These are phyloP conservation scores for Temnothorax nylanderi DNA, from an alignment of 1,140 invertebrate species.

Conservation along the genomic window DNA sequence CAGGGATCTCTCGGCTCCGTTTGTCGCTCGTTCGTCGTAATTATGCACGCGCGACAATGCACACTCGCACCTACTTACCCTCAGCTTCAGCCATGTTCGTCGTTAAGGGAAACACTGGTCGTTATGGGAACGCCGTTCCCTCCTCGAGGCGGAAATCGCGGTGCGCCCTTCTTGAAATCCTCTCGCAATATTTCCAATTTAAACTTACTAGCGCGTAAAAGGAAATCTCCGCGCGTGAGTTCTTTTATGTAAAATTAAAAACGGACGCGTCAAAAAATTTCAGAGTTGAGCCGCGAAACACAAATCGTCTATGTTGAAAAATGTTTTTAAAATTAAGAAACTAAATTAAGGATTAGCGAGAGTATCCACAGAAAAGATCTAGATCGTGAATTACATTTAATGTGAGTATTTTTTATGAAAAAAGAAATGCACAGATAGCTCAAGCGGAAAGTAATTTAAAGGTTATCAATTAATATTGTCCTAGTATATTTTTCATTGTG, in stretches of 20 bases:
- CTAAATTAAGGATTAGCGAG: neutral
- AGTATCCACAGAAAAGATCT: neutral
- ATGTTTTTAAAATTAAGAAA: neutral
- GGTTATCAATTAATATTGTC: neutral
- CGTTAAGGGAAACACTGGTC: conserved; percentile 75
- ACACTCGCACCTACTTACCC: conserved; percentile 78
- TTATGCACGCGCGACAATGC: conserved; percentile 56
- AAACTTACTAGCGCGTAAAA: neutral
- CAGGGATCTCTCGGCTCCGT: conserved; percentile 57
- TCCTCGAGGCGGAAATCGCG: neutral
- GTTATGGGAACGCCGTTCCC: conserved; percentile 68
- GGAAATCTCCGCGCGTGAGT: neutral
- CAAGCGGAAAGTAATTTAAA: neutral
- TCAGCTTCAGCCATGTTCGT: conserved; percentile 80
- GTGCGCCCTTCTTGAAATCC: neutral
- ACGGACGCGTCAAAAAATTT: neutral
- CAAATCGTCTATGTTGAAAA: neutral
- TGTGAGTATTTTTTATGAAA: conserved; percentile 2
- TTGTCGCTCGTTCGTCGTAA: conserved; percentile 37
- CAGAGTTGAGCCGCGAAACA: neutral
- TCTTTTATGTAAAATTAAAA: neutral
- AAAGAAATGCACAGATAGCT: neutral
- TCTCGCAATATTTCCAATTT: neutral
- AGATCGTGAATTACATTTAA: neutral
- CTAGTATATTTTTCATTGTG: neutral